phyloP scores from a whole-genome alignment of 2,888 invertebrate species.

The Synergus itoensis region DNA sequence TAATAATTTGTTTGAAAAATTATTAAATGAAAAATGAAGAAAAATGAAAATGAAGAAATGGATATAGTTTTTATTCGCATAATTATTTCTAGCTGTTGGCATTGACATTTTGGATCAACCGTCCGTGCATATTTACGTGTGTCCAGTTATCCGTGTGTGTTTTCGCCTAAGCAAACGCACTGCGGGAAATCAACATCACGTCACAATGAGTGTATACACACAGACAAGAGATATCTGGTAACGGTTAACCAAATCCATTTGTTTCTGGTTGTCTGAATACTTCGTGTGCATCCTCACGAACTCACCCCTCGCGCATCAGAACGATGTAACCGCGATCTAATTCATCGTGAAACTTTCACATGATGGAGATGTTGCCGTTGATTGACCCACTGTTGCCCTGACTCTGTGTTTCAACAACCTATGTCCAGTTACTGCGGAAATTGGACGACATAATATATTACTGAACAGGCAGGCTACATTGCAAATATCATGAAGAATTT shows the following conservation, averaged over 20 bases:
- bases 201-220: conserved; percentile 51
- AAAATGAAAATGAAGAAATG: too few species aligned
- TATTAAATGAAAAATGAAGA: too few species aligned
- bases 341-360: conserved; percentile 37
- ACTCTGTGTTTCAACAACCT: not conserved
- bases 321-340: conserved; percentile 36
- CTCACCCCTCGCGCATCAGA: conserved; percentile 18
- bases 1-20: too few species aligned
- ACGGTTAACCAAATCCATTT: conserved; percentile 48
- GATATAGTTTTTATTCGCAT: not conserved
- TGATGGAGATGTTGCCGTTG: conserved; percentile 33
- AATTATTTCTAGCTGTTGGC: not conserved
- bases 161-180: conserved; percentile 50
- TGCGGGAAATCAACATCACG: conserved; percentile 62
- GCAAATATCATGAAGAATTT: not conserved
- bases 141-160: conserved; percentile 2
- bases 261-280: conserved; percentile 48
- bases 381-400: conserved; percentile 16
- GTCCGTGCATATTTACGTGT: conserved; percentile 1
- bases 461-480: conserved; percentile 4
- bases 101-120: conserved; percentile 27
- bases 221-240: conserved; percentile 38
- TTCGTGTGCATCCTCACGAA: conserved; percentile 46
- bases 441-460: conserved; percentile 4
- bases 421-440: not conserved